phyloP scores from a whole-genome alignment of 2,797 vertebrate genomes.

The Trematomus bernacchii region DNA sequence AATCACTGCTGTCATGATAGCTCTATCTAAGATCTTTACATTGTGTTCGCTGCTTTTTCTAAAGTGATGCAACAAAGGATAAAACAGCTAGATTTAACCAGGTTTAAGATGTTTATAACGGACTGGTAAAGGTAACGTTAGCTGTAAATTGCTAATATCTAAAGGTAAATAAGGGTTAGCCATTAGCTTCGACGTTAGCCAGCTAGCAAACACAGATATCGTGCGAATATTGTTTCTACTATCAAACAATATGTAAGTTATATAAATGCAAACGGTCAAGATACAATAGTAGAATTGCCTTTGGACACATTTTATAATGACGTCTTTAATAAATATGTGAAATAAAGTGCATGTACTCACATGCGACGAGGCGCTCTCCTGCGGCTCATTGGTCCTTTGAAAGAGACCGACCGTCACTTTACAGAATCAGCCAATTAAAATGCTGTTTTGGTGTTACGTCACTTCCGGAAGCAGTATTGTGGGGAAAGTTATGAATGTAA shows the following conservation, averaged over 20 bases:
- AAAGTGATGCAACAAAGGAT: not conserved
- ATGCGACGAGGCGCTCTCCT: constrained; percentile 42
- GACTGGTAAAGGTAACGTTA: too few species aligned
- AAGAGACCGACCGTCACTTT: constrained; percentile 9
- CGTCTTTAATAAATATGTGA: not conserved
- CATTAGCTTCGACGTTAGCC: not conserved
- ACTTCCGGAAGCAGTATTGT: constrained; percentile 41
- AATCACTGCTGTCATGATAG: not conserved
- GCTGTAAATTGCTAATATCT: too few species aligned
- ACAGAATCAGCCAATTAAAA: constrained; percentile 45
- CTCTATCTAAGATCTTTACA: not conserved
- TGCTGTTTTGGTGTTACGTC: constrained; percentile 16
- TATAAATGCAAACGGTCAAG: fast-evolving
- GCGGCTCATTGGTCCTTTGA: constrained; percentile 60
- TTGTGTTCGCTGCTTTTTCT: not conserved
- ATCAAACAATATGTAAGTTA: fast-evolving
- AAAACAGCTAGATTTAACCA: not conserved
- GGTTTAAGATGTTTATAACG: not conserved
- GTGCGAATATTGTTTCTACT: fast-evolving
- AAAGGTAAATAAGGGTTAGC: too few species aligned
- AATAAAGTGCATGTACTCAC: constrained; percentile 65
- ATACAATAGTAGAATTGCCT: fast-evolving
- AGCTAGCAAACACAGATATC: not conserved
- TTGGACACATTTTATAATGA: fast-evolving
- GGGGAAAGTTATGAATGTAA: too few species aligned